Conservation (phyloP, 2,113 vertebrate genomes). For the Struthidea cinerea region DNA sequence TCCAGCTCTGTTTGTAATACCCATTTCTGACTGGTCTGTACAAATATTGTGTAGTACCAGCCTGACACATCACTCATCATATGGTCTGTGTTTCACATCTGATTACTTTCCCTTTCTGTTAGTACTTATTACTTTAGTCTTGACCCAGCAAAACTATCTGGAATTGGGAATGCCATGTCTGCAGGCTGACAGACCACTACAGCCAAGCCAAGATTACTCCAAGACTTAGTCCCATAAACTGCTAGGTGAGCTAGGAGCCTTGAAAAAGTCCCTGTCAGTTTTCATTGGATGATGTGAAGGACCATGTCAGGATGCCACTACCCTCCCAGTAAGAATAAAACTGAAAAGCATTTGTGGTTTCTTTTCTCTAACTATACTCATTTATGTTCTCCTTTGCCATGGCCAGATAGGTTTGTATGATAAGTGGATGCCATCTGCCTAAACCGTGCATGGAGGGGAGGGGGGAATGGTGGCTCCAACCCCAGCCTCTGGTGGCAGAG, state of each 20-base stretch:
- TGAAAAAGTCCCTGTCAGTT: background rate
- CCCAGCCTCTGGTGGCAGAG: background rate
- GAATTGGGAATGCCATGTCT: constrained; percentile 43
- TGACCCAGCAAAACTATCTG: constrained; percentile 3
- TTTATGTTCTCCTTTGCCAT: background rate
- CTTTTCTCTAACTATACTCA: background rate
- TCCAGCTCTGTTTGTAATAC: constrained; percentile 5
- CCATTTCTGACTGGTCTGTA: constrained; percentile 2
- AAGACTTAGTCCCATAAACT: background rate
- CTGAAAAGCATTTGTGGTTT: background rate
- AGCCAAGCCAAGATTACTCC: background rate
- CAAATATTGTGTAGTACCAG: background rate
- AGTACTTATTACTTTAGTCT: constrained; percentile 13
- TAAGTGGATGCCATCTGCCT: background rate
- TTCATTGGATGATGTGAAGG: constrained; percentile 18
- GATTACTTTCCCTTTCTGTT: background rate
- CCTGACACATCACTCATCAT: background rate
- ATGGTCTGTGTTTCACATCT: constrained; percentile 8
- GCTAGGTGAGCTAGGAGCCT: background rate
- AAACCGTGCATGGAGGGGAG: background rate
- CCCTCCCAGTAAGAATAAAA: constrained; percentile 50
- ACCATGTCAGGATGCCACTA: background rate
- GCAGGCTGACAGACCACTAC: background rate
- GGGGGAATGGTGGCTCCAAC: background rate
- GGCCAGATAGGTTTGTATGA: background rate